Conservation (phyloP, 2,113 vertebrate genomes). For the Rhodinocichla rosea region DNA sequence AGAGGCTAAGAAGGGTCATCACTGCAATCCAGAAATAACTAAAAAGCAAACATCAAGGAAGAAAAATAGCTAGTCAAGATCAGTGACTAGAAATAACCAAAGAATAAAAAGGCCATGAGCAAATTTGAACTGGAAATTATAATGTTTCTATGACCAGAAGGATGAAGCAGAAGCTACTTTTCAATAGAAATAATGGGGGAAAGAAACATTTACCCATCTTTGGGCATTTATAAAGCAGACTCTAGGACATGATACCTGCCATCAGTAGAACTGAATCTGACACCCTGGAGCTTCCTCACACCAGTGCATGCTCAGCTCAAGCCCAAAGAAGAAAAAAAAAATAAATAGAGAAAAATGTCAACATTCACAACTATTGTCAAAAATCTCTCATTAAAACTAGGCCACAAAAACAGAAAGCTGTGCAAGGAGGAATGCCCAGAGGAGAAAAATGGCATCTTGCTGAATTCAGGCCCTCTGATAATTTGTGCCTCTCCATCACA, state of each 20-base stretch:
- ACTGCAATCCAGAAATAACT: conserved; percentile 19
- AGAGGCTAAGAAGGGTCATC: conserved; percentile 12
- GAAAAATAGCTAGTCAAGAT: background rate
- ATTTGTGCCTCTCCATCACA: background rate
- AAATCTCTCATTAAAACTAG: conserved; percentile 21
- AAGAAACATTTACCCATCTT: background rate
- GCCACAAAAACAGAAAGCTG: background rate
- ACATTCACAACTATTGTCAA: background rate
- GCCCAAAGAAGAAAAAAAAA: background rate
- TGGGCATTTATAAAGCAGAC: background rate
- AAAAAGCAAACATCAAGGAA: background rate
- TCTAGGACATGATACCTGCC: background rate
- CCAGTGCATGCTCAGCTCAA: background rate
- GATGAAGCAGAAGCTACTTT: background rate
- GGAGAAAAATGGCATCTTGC: background rate
- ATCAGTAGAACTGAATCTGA: background rate
- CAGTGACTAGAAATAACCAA: conserved; percentile 12
- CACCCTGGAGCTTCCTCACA: background rate
- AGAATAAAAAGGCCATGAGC: background rate
- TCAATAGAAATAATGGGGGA: background rate
- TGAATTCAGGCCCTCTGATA: background rate
- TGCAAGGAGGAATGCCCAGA: background rate
- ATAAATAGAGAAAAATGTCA: background rate
- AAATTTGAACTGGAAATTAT: background rate
- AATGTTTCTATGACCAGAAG: background rate